These are phyloP conservation scores for Nasonia oneida DNA, from an alignment of 2,888 invertebrate species.

Conservation along the genomic window DNA sequence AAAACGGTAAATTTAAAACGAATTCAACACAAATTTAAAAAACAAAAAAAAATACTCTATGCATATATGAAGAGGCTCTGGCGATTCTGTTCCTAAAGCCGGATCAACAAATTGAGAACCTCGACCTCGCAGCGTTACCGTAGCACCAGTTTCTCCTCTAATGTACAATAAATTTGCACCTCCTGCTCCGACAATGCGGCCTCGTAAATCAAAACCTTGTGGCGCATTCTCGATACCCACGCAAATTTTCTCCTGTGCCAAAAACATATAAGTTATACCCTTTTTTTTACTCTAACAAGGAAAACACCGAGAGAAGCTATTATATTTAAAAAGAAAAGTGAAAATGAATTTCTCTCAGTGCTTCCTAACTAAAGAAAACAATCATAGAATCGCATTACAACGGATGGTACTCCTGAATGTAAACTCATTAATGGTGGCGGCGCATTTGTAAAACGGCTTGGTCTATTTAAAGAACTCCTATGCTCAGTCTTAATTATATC, in stretches of 20 bases:
- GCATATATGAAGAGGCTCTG: conserved; percentile 88
- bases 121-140: conserved; percentile 86
- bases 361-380: not conserved
- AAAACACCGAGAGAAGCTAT: conserved; percentile 40
- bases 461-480: conserved; percentile 76
- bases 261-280: conserved; percentile 36
- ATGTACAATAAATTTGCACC: conserved; percentile 89
- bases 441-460: conserved; percentile 78
- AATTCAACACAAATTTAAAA: conserved; percentile 47
- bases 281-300: not conserved
- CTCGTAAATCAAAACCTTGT: conserved; percentile 87
- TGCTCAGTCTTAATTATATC: conserved; percentile 80
- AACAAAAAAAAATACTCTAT: conserved; percentile 82
- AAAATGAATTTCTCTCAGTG: conserved; percentile 31
- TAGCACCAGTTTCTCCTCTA: conserved; percentile 88
- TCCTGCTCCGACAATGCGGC: conserved; percentile 86
- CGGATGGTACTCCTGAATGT: conserved; percentile 75
- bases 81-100: conserved; percentile 82
- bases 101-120: conserved; percentile 84
- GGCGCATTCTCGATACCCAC: conserved; percentile 89
- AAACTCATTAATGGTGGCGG: conserved; percentile 80
- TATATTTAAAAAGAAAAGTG: not conserved
- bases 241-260: conserved; percentile 86
- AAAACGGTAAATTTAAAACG: not conserved
- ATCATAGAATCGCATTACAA: conserved; percentile 69